A percentile compares a stretch with the other conserved stretches of the same genome.
Conservation (phyloP, 37 sponge, comb jelly and placozoan species). For the Crambe crambe region DNA sequence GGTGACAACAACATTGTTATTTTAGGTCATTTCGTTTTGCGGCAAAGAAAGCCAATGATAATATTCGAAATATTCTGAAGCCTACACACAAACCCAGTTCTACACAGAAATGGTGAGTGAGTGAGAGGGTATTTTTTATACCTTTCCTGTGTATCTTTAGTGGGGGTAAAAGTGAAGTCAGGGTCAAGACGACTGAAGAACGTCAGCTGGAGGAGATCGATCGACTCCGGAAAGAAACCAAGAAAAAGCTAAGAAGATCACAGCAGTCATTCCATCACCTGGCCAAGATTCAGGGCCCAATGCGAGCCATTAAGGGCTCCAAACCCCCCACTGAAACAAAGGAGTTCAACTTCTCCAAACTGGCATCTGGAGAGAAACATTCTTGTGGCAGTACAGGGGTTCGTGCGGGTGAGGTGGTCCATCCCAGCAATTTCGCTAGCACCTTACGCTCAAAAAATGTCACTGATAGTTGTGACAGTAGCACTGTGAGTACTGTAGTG, state of each 20-base stretch:
- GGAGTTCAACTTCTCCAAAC: constrained; percentile 62
- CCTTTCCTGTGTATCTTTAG: too few species aligned
- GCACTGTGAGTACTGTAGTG: background rate
- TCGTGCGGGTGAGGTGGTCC: background rate
- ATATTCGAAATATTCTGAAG: background rate
- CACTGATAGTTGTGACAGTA: constrained; percentile 9
- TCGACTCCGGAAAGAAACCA: constrained; percentile 35
- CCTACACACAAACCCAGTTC: background rate
- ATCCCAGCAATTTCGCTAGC: constrained; percentile 31
- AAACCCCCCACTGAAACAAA: constrained; percentile 47
- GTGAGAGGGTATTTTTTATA: too few species aligned
- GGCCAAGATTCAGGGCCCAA: constrained; percentile 26
- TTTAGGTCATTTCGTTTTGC: background rate
- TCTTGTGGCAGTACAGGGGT: background rate
- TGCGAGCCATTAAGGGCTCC: constrained; percentile 8
- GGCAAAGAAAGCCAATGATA: background rate
- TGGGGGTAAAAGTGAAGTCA: too few species aligned
- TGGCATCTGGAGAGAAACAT: constrained; percentile 9
- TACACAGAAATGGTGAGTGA: too few species aligned
- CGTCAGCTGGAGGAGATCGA: constrained; percentile 67
- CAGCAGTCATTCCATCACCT: constrained; percentile 56
- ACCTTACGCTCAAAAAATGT: constrained; percentile 30
- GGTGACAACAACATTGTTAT: too few species aligned
- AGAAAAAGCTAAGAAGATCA: constrained; percentile 35
- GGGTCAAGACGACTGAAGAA: constrained; percentile 51